A percentile compares a stretch with the other conserved stretches of the same genome.
Evolutionary conservation across 2,888 invertebrate genomes (phyloP).

Genomic region (Xanthia icteritia): DNA sequence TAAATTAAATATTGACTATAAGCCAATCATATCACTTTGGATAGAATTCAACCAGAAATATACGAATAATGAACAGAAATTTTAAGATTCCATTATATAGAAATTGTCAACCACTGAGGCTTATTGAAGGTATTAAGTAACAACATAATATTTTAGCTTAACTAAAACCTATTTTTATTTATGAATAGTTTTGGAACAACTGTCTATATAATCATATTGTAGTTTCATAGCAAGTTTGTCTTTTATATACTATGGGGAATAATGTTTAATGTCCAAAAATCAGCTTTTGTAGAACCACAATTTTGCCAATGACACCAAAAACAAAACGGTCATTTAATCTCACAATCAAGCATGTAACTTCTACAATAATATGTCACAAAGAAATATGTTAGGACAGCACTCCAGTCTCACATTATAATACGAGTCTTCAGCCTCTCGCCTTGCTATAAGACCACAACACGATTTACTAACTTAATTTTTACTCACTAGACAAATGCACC

Average conservation of each 20-base stretch:
- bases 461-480: conserved; percentile 68
- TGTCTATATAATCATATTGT: conserved; percentile 65
- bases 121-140: conserved; percentile 56
- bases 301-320: conserved; percentile 24
- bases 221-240: conserved; percentile 72
- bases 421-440: conserved; percentile 56
- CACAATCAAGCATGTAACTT: conserved; percentile 35
- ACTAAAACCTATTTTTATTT: conserved; percentile 62
- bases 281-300: conserved; percentile 19
- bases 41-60: conserved; percentile 51
- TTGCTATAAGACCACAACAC: conserved; percentile 76
- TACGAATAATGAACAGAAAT: conserved; percentile 54
- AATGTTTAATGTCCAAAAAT: conserved; percentile 24
- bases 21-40: conserved; percentile 69
- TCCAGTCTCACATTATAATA: conserved; percentile 74
- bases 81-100: conserved; percentile 38
- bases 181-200: conserved; percentile 67
- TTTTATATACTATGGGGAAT: conserved; percentile 28
- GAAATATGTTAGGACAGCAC: conserved; percentile 39
- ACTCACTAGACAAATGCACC: conserved; percentile 73
- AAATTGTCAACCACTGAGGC: conserved; percentile 34
- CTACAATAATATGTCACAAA: conserved; percentile 37
- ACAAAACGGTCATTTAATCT: conserved; percentile 31
- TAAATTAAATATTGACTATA: conserved; percentile 68
- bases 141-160: conserved; percentile 69